A percentile compares a stretch with the other conserved stretches of the same genome.
These are phyloP conservation scores for Drepanosiphum platanoidis DNA, from an alignment of 2,888 invertebrate genomes.

Conservation along the genomic window DNA sequence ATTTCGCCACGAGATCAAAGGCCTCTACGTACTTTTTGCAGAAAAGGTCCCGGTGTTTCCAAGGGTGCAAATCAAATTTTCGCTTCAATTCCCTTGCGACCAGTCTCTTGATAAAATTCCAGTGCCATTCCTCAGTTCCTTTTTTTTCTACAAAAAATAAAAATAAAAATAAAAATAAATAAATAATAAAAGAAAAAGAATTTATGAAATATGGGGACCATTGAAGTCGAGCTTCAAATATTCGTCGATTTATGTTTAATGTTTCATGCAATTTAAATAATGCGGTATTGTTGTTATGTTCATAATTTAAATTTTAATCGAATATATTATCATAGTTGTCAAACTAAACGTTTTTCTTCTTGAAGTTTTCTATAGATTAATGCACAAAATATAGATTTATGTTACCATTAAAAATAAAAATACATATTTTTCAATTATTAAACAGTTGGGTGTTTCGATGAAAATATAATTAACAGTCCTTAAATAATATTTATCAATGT, in stretches of 20 bases:
- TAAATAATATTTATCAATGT: background rate
- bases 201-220: slow-evolving; percentile 18
- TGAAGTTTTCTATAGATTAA: background rate
- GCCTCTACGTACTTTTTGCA: slow-evolving; percentile 42
- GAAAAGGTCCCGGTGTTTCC: slow-evolving; percentile 53
- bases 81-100: slow-evolving; percentile 64
- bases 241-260: slow-evolving; percentile 29
- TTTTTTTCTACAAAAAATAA: slow-evolving; percentile 24
- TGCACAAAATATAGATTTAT: background rate
- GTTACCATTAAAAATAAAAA: background rate
- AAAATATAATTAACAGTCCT: background rate
- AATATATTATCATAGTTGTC: slow-evolving; percentile 1
- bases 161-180: background rate
- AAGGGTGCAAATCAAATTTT: slow-evolving; percentile 66
- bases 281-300: background rate
- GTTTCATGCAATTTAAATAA: background rate
- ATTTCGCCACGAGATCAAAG: slow-evolving; percentile 58
- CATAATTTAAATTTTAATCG: slow-evolving; percentile 37
- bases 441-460: background rate
- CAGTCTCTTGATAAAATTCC: slow-evolving; percentile 55
- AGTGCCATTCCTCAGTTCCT: slow-evolving; percentile 17
- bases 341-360: background rate
- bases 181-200: slow-evolving; percentile 23
- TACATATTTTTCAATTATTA: background rate
- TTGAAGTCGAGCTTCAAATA: slow-evolving; percentile 32